Evolutionary conservation across 2,113 vertebrate genomes (phyloP), one percentile per base, ranked within the genome.

Genomic region (Atlantisia rogersi): DNA sequence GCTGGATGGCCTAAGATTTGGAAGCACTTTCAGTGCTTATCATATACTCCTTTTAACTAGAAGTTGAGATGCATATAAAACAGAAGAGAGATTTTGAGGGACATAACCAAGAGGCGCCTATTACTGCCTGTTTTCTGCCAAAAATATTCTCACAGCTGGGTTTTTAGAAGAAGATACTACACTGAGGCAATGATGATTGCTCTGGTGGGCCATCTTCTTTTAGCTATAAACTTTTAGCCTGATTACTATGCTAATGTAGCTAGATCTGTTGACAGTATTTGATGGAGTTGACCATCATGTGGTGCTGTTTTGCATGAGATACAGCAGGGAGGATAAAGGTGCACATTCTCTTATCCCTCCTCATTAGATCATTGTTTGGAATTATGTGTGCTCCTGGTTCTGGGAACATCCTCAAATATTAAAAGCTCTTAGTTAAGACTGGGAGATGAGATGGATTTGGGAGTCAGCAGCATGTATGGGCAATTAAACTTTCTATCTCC

Each of bases 141-240:
- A 87, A 86, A 58, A 62, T 46, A 50, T 40, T 90, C 59, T 90
- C 60, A 76, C 44, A 55, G 13, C 37, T 91, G 62, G 29, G 21
- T 58, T 92, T 95, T 92, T 92, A 79, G 80, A 58, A 73, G 16
- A 59, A 86, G 79, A 35, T 91, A 64, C 68, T 88, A 62, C 48
- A 48, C 8, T 42, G 48, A 86, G 86, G 81, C 35, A 46, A 18
- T 25, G 9, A 10, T 80, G 21, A 64, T 92, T 92, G 68, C 64
- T 92, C 37, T 90, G 35, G 32, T 88, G 62, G 22, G 44, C 53
- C 83, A 63, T 71, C 31, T 91, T 74, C 40, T 81, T 90, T 71
- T 58, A 53, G 26, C 58, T 50, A 18, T 20, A 93, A 96, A 62
- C 39, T 78, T 81, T 48, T 46, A 50, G 46, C 86, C 25, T 80